phyloP scores from a whole-genome alignment of 2,113 vertebrate species.

The Polypterus senegalus region DNA sequence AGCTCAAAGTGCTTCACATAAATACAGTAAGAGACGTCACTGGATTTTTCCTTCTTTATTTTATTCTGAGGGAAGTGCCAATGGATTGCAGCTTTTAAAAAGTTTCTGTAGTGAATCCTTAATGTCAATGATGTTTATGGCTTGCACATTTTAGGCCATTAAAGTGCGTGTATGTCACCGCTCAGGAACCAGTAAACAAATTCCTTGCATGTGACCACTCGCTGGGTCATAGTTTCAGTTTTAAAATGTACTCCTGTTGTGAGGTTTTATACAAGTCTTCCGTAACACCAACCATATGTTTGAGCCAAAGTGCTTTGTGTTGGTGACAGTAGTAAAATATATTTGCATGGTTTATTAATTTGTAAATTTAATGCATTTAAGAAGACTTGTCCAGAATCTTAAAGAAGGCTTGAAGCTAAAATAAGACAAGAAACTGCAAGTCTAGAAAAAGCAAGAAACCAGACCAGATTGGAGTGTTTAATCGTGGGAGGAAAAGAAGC shows the following conservation, averaged over 20 bases:
- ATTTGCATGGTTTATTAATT: conserved; percentile 42
- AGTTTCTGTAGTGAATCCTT: background rate
- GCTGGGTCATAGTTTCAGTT: conserved; percentile 24
- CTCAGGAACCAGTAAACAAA: conserved; percentile 22
- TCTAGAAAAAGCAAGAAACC: no score
- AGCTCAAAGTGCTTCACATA: no score
- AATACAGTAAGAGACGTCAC: background rate
- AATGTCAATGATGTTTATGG: conserved; percentile 3
- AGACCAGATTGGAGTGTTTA: no score
- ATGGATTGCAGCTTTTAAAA: background rate
- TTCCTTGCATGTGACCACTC: conserved; percentile 24
- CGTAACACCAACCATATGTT: conserved; percentile 7
- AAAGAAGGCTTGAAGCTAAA: conserved; percentile 21
- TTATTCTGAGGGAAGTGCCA: background rate
- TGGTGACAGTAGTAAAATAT: conserved; percentile 15
- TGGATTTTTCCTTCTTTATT: background rate
- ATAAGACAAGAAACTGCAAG: no score
- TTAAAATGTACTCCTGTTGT: conserved; percentile 9
- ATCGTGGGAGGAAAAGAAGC: no score
- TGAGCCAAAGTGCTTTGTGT: conserved; percentile 10
- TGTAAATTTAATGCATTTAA: conserved; percentile 51
- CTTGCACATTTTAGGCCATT: conserved; percentile 18
- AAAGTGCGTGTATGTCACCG: conserved; percentile 14
- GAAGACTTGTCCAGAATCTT: conserved; percentile 36
- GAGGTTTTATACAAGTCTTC: background rate